Conservation (phyloP, 2,888 invertebrate genomes). For the Dicycla oo region DNA sequence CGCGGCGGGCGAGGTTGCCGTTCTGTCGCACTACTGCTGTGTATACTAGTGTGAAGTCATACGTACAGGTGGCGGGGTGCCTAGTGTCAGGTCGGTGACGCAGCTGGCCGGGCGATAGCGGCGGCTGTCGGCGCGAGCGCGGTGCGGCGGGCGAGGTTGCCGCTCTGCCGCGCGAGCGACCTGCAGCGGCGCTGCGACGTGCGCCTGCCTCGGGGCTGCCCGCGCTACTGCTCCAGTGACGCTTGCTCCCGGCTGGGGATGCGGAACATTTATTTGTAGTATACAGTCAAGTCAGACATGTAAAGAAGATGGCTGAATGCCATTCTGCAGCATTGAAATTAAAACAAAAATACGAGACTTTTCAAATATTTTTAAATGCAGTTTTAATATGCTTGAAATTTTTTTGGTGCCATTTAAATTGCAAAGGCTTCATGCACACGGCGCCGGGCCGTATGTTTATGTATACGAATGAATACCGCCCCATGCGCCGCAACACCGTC, state of each 20-base stretch:
- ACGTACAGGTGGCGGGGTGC: conserved; percentile 35
- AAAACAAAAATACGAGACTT: no score
- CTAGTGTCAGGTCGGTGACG: conserved; percentile 49
- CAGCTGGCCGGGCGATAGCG: conserved; percentile 82
- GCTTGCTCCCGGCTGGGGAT: conserved; percentile 73
- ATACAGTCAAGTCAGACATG: no score
- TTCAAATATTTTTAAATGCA: no score
- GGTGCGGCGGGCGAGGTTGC: conserved; percentile 34
- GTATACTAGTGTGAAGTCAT: conserved; percentile 10
- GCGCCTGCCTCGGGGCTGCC: conserved; percentile 32
- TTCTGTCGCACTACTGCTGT: conserved; percentile 6
- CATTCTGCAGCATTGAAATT: no score
- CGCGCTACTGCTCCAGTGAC: conserved; percentile 75
- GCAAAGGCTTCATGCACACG: no score
- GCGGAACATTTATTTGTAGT: no score
- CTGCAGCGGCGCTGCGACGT: background rate
- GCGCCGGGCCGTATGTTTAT: no score
- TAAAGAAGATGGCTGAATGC: no score
- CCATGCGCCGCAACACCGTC: no score
- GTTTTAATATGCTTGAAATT: no score
- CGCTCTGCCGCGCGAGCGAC: conserved; percentile 33
- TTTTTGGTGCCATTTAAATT: no score
- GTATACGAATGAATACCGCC: no score
- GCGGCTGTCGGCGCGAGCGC: conserved; percentile 46
- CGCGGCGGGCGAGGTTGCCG: conserved; percentile 14